These are phyloP conservation scores for Hirundichthys speculiger DNA, from an alignment of 2,113 vertebrate species.

Conservation along the genomic window DNA sequence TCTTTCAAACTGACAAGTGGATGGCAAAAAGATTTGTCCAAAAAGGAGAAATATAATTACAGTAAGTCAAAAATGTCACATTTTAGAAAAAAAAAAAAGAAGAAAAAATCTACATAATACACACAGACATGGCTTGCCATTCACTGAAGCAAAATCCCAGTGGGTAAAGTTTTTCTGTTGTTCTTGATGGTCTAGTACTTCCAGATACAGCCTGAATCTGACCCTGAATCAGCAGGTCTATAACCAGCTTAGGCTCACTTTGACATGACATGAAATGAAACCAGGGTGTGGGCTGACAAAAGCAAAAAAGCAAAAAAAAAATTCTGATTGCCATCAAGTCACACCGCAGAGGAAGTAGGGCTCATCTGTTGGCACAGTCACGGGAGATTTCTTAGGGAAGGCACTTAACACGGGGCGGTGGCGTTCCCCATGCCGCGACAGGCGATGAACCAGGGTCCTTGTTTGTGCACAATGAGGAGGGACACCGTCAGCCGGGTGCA, in stretches of 20 bases:
- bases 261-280: slow-evolving; percentile 48
- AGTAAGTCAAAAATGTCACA: slow-evolving; percentile 67
- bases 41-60: slow-evolving; percentile 65
- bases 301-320: slow-evolving; percentile 13
- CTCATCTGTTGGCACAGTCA: slow-evolving; percentile 79
- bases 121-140: slow-evolving; percentile 74
- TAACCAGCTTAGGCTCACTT: slow-evolving; percentile 30
- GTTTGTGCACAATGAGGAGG: slow-evolving; percentile 67
- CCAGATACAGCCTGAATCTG: slow-evolving; percentile 43
- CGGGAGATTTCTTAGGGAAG: slow-evolving; percentile 71
- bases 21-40: slow-evolving; percentile 68
- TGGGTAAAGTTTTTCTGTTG: slow-evolving; percentile 36
- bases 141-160: slow-evolving; percentile 55
- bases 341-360: slow-evolving; percentile 73
- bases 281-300: slow-evolving; percentile 36
- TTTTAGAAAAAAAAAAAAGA: slow-evolving; percentile 58
- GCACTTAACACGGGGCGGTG: slow-evolving; percentile 74
- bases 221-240: slow-evolving; percentile 51
- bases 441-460: slow-evolving; percentile 66
- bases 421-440: slow-evolving; percentile 68
- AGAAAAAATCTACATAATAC: slow-evolving; percentile 56
- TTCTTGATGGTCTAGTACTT: slow-evolving; percentile 68
- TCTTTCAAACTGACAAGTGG: slow-evolving; percentile 67
- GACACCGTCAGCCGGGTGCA: slow-evolving; percentile 66
- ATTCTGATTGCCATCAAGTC: slow-evolving; percentile 79